These are phyloP conservation scores for Oligia latruncula DNA, from an alignment of 2,888 invertebrate species.

Conservation along the genomic window DNA sequence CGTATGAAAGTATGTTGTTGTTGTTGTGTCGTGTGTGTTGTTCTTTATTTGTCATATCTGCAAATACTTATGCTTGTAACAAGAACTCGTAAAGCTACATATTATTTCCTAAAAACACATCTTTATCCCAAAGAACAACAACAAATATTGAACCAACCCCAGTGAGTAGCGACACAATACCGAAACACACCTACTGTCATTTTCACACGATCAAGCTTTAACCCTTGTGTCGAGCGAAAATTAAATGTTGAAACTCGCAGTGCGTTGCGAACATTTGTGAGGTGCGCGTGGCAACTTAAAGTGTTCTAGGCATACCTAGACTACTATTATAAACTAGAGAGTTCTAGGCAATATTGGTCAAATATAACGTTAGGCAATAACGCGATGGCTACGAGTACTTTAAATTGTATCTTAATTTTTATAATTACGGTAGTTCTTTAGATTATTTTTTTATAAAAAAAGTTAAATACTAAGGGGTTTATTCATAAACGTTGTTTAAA, in stretches of 20 bases:
- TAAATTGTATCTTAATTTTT: background rate
- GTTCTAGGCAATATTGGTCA: too few relatives aligned
- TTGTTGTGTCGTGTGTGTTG: too few relatives aligned
- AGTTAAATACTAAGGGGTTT: too few relatives aligned
- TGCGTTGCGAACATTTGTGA: slow-evolving; percentile 18
- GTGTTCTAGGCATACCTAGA: too few relatives aligned
- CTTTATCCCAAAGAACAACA: slow-evolving; percentile 30
- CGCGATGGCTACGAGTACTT: too few relatives aligned
- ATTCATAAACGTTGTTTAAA: too few relatives aligned
- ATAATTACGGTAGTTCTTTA: background rate
- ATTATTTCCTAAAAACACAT: slow-evolving; percentile 24
- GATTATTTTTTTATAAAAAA: too few relatives aligned
- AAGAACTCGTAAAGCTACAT: slow-evolving; percentile 1
- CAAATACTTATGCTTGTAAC: background rate
- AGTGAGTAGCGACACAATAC: slow-evolving; percentile 26
- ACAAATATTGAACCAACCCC: slow-evolving; percentile 13
- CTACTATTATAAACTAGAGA: too few relatives aligned
- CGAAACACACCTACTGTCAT: slow-evolving; percentile 20
- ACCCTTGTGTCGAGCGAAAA: slow-evolving; percentile 28
- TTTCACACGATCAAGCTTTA: slow-evolving; percentile 37
- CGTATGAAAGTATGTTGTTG: too few relatives aligned
- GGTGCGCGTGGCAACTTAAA: background rate
- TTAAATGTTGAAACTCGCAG: slow-evolving; percentile 35
- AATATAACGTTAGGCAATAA: background rate
- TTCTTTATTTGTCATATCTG: background rate